Conservation (phyloP, 2,797 vertebrate species). For the Cirrhinus mrigala region DNA sequence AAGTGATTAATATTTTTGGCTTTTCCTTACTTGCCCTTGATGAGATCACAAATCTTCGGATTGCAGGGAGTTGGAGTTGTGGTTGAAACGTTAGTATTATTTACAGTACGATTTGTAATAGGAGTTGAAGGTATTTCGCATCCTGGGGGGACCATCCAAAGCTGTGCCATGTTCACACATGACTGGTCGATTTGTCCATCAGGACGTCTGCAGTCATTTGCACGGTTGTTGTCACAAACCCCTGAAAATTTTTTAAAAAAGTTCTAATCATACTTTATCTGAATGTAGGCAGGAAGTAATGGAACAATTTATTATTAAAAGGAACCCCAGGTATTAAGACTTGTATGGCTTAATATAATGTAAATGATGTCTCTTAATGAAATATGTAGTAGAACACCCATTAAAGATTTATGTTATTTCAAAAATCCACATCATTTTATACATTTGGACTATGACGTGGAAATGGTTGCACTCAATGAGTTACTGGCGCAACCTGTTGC, state of each 20-base stretch:
- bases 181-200: constrained; percentile 69
- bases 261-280: background rate
- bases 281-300: background rate
- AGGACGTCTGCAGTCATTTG: constrained; percentile 87
- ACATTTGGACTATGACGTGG: no score
- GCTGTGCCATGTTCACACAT: constrained; percentile 79
- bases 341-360: no score
- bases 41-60: constrained; percentile 66
- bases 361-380: no score
- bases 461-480: no score
- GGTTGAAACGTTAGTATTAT: background rate
- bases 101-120: no score
- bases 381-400: no score
- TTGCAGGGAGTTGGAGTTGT: constrained; percentile 23
- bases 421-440: no score
- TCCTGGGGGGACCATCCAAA: constrained; percentile 79
- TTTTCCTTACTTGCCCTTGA: constrained; percentile 70
- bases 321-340: no score
- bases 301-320: background rate
- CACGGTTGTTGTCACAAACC: constrained; percentile 82
- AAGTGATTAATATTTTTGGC: background rate
- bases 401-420: no score
- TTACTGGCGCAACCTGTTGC: no score
- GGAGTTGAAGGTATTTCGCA: background rate
- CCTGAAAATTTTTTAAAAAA: constrained; percentile 77